Conservation (phyloP, 2,888 invertebrate genomes). For the Tiliacea aurago region DNA sequence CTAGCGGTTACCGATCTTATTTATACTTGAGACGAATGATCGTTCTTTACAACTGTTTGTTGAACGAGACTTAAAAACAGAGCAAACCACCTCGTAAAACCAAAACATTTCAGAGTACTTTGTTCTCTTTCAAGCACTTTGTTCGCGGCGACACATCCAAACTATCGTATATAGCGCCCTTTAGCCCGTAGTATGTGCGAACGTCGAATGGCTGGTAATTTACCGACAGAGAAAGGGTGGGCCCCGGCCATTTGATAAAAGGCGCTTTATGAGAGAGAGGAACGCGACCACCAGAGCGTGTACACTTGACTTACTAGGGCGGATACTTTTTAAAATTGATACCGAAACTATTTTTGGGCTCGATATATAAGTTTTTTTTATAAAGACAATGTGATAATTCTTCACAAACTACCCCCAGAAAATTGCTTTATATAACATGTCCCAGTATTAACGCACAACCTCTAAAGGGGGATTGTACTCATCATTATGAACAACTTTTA, state of each 20-base stretch:
- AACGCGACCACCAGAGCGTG: conserved; percentile 48
- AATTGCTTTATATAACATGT: too few relatives aligned
- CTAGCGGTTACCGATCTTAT: conserved; percentile 7
- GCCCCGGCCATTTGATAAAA: conserved; percentile 76
- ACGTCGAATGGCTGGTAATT: conserved; percentile 80
- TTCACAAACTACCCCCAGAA: too few relatives aligned
- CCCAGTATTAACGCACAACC: too few relatives aligned
- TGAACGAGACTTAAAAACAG: conserved; percentile 31
- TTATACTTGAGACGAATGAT: not conserved
- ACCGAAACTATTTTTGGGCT: not conserved
- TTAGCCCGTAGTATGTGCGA: conserved; percentile 68
- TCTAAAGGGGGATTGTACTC: too few relatives aligned
- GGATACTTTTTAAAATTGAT: conserved; percentile 18
- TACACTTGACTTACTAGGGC: conserved; percentile 48
- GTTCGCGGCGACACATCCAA: conserved; percentile 55
- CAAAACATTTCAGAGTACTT: conserved; percentile 38
- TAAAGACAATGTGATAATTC: not conserved
- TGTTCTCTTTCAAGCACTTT: conserved; percentile 55
- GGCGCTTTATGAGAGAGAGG: conserved; percentile 74
- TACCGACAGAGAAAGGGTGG: conserved; percentile 83
- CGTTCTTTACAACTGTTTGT: not conserved
- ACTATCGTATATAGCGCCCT: conserved; percentile 64
- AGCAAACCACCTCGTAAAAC: conserved; percentile 48
- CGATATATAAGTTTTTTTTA: not conserved
- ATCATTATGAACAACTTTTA: too few relatives aligned